A percentile compares a stretch with the other conserved stretches of the same genome.
Conservation (phyloP, 2,113 vertebrate species). For the Leuciscus idus region DNA sequence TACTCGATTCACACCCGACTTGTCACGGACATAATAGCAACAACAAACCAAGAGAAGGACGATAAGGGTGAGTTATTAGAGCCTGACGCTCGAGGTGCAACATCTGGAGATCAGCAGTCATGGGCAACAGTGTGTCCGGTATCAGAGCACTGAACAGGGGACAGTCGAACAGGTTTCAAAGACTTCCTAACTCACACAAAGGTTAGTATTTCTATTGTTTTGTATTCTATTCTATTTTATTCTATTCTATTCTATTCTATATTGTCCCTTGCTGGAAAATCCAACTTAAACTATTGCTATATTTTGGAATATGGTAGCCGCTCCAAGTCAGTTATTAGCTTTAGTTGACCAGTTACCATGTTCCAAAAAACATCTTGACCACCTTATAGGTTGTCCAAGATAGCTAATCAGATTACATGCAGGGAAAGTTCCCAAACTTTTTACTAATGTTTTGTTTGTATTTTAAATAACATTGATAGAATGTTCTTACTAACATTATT, state of each 20-base stretch:
- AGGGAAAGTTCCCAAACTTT: too few relatives aligned
- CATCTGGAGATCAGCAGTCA: slow-evolving; percentile 54
- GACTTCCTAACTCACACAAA: slow-evolving; percentile 68
- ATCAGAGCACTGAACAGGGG: slow-evolving; percentile 67
- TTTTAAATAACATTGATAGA: too few relatives aligned
- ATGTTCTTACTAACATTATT: too few relatives aligned
- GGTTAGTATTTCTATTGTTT: slow-evolving; percentile 57
- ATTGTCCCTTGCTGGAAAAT: not conserved
- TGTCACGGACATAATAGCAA: not conserved
- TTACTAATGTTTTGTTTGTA: too few relatives aligned
- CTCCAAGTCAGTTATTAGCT: not conserved
- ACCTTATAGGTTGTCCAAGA: not conserved
- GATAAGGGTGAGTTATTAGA: slow-evolving; percentile 9
- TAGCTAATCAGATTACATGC: too few relatives aligned
- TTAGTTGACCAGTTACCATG: not conserved
- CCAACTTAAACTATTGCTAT: not conserved
- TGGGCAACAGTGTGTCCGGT: slow-evolving; percentile 70
- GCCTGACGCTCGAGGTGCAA: slow-evolving; percentile 19
- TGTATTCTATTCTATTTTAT: not conserved
- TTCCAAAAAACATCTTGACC: not conserved
- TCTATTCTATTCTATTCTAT: not conserved
- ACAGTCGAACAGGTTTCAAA: slow-evolving; percentile 67
- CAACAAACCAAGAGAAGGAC: not conserved
- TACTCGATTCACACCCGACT: not conserved
- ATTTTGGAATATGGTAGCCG: not conserved